These are phyloP conservation scores for Pluvialis apricaria DNA, from an alignment of 2,113 vertebrate genomes.

Conservation along the genomic window DNA sequence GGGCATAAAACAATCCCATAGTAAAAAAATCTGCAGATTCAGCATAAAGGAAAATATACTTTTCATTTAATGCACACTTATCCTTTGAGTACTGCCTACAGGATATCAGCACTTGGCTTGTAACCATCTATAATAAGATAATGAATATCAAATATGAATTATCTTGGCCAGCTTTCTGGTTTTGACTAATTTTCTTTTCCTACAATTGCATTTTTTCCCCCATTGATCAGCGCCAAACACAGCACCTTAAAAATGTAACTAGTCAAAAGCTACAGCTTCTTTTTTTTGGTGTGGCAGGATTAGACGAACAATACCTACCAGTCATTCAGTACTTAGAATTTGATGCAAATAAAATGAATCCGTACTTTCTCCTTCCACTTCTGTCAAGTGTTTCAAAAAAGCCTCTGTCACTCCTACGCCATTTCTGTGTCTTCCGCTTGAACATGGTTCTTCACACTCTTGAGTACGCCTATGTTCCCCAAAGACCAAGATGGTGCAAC, in stretches of 20 bases:
- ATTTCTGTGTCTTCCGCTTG: background rate
- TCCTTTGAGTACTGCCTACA: constrained; percentile 1
- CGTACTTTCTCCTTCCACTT: background rate
- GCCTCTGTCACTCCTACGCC: background rate
- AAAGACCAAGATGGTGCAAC: background rate
- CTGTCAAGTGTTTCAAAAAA: background rate
- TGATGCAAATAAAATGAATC: constrained; percentile 29
- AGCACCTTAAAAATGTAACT: constrained; percentile 26
- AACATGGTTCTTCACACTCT: background rate
- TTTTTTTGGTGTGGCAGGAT: background rate
- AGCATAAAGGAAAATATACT: background rate
- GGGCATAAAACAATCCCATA: background rate
- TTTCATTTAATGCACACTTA: background rate
- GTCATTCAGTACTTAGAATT: background rate
- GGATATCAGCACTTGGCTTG: constrained; percentile 26
- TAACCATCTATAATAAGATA: constrained; percentile 50
- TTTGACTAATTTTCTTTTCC: constrained; percentile 26
- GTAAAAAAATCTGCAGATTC: background rate
- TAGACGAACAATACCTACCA: background rate
- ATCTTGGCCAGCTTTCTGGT: background rate
- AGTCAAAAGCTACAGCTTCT: background rate
- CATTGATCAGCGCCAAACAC: background rate
- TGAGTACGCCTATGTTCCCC: background rate
- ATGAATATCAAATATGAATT: constrained; percentile 54
- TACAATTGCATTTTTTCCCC: background rate